Evolutionary conservation across 2,797 vertebrate species (phyloP).

Genomic region (Mormyrus proboscirostris): DNA sequence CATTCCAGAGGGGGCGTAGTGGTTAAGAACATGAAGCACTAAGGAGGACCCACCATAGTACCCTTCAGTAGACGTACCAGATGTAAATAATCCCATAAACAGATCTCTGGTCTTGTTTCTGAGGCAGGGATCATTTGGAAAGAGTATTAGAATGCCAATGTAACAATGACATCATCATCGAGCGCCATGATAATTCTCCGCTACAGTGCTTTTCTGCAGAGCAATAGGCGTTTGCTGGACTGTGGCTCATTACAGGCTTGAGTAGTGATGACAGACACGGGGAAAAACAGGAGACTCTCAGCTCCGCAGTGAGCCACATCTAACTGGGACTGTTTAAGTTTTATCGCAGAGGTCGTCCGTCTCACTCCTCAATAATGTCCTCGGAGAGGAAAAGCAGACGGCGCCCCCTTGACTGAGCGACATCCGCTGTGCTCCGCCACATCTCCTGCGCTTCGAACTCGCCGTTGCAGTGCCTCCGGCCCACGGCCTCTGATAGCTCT

Average conservation of each 20-base stretch:
- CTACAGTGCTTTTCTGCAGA: not conserved
- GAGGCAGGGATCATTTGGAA: not conserved
- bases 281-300: not conserved
- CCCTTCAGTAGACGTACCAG: not conserved
- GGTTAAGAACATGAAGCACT: not conserved
- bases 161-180: not conserved
- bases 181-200: not conserved
- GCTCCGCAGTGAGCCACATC: not conserved
- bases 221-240: not conserved
- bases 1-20: not conserved
- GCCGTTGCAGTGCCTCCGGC: conserved; percentile 53
- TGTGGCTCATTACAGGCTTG: not conserved
- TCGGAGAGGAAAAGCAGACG: not conserved
- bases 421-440: not conserved
- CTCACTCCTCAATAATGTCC: not conserved
- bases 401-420: not conserved
- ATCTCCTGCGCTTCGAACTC: conserved; percentile 45
- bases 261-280: not conserved
- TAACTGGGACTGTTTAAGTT: not conserved
- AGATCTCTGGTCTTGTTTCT: not conserved
- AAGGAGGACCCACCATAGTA: not conserved
- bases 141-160: not conserved
- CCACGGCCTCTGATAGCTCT: conserved; percentile 69
- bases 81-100: not conserved
- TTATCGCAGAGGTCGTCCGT: not conserved